Evolutionary conservation across 2,113 vertebrate genomes (phyloP).

Genomic region (Xenopus borealis): DNA sequence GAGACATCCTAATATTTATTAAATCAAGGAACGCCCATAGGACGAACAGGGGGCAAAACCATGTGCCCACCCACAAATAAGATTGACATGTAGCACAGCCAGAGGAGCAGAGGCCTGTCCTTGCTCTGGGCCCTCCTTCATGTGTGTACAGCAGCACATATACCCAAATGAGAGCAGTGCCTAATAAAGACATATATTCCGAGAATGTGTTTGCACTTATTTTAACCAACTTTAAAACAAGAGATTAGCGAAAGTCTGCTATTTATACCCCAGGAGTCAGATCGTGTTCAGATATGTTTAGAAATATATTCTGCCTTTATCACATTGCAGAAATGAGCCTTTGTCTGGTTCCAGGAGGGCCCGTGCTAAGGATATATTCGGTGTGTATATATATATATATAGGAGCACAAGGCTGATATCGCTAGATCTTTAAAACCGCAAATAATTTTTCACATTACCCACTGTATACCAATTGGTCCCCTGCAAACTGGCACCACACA

Average conservation of each 20-base stretch:
- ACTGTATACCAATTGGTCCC: neutral
- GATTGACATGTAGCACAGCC: no score
- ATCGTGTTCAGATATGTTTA: constrained; percentile 64
- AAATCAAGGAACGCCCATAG: no score
- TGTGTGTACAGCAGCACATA: neutral
- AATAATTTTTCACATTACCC: neutral
- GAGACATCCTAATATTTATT: no score
- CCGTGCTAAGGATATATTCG: constrained; percentile 23
- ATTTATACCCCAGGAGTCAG: constrained; percentile 61
- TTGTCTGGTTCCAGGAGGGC: constrained; percentile 46
- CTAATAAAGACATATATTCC: constrained; percentile 41
- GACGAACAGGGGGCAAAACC: no score
- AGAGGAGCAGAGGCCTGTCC: no score
- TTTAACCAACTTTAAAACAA: constrained; percentile 57
- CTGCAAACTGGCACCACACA: neutral
- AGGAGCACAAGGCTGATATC: neutral
- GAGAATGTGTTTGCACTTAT: constrained; percentile 41
- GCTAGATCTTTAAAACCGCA: constrained; percentile 6
- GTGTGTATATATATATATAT: neutral
- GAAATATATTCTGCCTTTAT: constrained; percentile 59
- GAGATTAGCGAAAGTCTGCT: constrained; percentile 60
- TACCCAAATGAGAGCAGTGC: constrained; percentile 1
- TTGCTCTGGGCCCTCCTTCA: no score
- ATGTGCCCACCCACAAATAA: no score
- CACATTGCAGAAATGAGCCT: constrained; percentile 61